Evolutionary conservation across 2,113 vertebrate genomes (phyloP), one percentile per base, ranked within the genome.

Genomic region (Rhagologus leucostigma): DNA sequence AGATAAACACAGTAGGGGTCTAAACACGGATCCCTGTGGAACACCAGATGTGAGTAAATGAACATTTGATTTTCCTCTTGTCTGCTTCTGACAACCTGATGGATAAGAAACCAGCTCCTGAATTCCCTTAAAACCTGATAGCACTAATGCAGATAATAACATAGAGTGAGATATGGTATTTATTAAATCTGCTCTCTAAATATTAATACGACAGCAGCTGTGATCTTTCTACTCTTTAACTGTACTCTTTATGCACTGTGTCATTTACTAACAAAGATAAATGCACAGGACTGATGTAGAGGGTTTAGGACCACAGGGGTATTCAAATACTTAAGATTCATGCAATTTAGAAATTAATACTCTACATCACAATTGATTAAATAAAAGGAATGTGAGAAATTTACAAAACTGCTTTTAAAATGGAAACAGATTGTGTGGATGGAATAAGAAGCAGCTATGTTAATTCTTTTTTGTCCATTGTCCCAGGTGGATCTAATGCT

Each of bases 61-160:
- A 98, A 97, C 95, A 96, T 98, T 98, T 98, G 98, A 98, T 98
- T 97, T 97, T 98, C 97, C 96, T 98, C 91, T 27, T 55, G 97
- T 97, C 96, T 97, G 95, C 96, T 97, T 97, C 97, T 98, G 98
- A 98, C 98, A 98, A 97, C 96, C 97, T 98, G 97, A 98, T 97
- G 97, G 97, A 98, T 98, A 98, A 98, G 97, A 97, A 97, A 87
- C 96, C 93, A 95, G 98, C 96, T 97, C 91, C 94, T 94, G 91
- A 98, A 98, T 98, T 97, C 98, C 98, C 97, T 94, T 96, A 98
- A 98, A 98, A 98, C 96, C 89, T 75, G 95, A 95, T 97, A 95
- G 95, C 69, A 63, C 59, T 78, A 95, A 93, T 96, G 80, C 95
- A 97, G 96, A 98, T 94, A 97, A 97, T 95, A 97, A 81, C 94